Conservation (phyloP, 2,797 vertebrate species). For the Liasis olivaceus region DNA sequence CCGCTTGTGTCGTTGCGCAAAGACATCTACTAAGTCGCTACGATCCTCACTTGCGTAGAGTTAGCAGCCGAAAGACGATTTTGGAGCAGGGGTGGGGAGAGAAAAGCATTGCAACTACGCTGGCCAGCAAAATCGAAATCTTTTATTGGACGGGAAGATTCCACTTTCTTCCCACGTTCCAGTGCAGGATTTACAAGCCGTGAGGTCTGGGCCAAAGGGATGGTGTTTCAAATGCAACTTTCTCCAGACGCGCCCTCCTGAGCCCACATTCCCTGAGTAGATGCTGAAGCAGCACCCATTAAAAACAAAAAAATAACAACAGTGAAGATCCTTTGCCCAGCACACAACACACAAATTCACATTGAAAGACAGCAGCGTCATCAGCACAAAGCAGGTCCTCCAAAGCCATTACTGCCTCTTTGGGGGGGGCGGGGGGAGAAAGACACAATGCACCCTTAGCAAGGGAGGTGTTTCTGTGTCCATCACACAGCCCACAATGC, state of each 20-base stretch:
- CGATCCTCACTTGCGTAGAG: background rate
- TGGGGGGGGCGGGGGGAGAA: rapidly evolving
- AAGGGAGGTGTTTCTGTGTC: background rate
- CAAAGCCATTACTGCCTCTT: background rate
- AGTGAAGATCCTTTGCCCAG: background rate
- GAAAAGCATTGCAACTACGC: background rate
- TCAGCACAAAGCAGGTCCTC: background rate
- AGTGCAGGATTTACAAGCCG: constrained; percentile 16
- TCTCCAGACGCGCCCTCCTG: background rate
- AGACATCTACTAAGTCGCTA: background rate
- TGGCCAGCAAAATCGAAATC: background rate
- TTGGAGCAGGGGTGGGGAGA: background rate
- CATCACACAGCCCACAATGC: background rate
- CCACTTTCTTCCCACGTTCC: constrained; percentile 7
- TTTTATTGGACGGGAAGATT: constrained; percentile 58
- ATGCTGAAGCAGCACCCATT: background rate
- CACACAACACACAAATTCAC: background rate
- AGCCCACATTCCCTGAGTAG: constrained; percentile 18
- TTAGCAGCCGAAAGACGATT: background rate
- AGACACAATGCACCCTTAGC: background rate
- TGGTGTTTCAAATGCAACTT: background rate
- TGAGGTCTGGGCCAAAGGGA: background rate
- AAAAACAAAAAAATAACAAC: background rate
- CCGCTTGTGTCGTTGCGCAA: background rate
- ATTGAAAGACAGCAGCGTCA: too few species aligned